These are phyloP conservation scores for Xestia sexstrigata DNA, from an alignment of 2,888 invertebrate species.

Conservation along the genomic window DNA sequence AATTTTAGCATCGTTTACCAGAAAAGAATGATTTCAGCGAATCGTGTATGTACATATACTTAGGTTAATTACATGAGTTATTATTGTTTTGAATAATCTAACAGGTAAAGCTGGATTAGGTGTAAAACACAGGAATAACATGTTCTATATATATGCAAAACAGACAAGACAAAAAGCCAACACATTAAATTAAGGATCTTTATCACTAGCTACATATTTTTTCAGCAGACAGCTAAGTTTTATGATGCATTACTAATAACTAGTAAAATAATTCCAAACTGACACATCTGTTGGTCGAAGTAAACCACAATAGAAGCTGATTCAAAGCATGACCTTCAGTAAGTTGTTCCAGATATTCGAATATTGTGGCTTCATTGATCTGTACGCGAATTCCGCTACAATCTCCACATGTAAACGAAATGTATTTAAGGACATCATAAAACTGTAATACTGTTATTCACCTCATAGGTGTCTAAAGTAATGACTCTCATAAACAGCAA, in stretches of 20 bases:
- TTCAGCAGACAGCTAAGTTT: slow-evolving; percentile 14
- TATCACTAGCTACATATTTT: slow-evolving; percentile 1
- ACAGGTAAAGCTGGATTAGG: slow-evolving; percentile 26
- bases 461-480: slow-evolving; percentile 29
- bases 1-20: slow-evolving; percentile 31
- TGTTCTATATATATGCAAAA: slow-evolving; percentile 8
- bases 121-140: not conserved
- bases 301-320: slow-evolving; percentile 33
- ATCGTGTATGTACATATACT: not conserved
- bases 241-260: slow-evolving; percentile 27
- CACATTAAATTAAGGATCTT: slow-evolving; percentile 7
- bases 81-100: slow-evolving; percentile 12
- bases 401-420: not conserved
- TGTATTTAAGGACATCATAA: slow-evolving; percentile 32
- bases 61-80: slow-evolving; percentile 16
- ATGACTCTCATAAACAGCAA: slow-evolving; percentile 31
- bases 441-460: slow-evolving; percentile 37
- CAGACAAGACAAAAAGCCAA: not conserved
- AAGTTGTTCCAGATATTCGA: slow-evolving; percentile 26
- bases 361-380: slow-evolving; percentile 35
- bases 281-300: slow-evolving; percentile 14
- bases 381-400: slow-evolving; percentile 8
- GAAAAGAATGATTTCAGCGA: slow-evolving; percentile 40
- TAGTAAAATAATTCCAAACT: slow-evolving; percentile 21
- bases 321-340: slow-evolving; percentile 36